Conservation (phyloP, 2,113 vertebrate species). For the Apeltes quadracus region DNA sequence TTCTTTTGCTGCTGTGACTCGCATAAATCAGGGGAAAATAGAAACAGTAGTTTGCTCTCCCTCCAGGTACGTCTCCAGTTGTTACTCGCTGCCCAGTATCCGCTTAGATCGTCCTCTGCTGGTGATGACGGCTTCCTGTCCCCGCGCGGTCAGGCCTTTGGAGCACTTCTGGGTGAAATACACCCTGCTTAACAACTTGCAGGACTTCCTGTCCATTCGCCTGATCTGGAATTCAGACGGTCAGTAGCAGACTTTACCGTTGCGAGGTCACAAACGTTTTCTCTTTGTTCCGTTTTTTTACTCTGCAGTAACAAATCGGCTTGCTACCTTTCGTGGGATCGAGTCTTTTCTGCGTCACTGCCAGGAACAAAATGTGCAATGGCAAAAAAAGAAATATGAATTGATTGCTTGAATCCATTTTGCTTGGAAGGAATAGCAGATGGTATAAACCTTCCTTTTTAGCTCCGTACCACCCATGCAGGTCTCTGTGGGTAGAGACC, state of each 20-base stretch:
- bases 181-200: constrained; percentile 89
- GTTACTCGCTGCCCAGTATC: constrained; percentile 88
- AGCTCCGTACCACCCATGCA: too few relatives aligned
- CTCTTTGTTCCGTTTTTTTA: neutral
- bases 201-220: constrained; percentile 89
- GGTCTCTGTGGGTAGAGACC: too few relatives aligned
- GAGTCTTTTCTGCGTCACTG: neutral
- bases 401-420: too few relatives aligned
- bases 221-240: constrained; percentile 89
- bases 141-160: constrained; percentile 78
- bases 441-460: too few relatives aligned
- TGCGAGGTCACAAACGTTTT: neutral
- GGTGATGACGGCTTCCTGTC: constrained; percentile 89
- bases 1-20: neutral
- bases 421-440: too few relatives aligned
- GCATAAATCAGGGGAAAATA: neutral
- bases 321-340: neutral
- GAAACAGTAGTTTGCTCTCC: constrained; percentile 49
- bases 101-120: constrained; percentile 86
- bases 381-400: neutral
- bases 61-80: constrained; percentile 86
- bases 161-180: constrained; percentile 88
- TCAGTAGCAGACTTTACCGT: constrained; percentile 30
- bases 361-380: neutral
- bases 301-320: neutral